Conservation (phyloP, 2,888 invertebrate genomes). For the Metallyticus violacea region DNA sequence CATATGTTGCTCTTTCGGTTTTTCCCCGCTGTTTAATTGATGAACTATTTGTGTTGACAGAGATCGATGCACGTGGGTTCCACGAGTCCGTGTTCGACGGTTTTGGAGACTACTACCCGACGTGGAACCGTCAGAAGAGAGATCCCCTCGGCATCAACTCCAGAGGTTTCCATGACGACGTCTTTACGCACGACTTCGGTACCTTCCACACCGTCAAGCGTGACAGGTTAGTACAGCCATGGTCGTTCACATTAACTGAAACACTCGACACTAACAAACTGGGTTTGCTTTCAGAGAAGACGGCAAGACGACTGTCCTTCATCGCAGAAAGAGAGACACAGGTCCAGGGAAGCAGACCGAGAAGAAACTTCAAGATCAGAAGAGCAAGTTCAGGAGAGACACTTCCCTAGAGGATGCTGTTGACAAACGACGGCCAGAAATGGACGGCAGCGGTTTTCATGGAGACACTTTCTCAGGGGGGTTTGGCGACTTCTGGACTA, state of each 20-base stretch:
- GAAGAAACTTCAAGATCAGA: not conserved
- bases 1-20: too few species aligned
- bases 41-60: constrained; percentile 31
- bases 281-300: not conserved
- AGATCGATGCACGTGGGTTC: constrained; percentile 41
- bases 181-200: constrained; percentile 38
- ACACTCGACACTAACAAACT: not conserved
- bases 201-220: constrained; percentile 37
- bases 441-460: constrained; percentile 29
- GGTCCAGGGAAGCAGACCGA: not conserved
- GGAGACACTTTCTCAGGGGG: constrained; percentile 36
- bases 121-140: constrained; percentile 34
- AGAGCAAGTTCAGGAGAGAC: not conserved
- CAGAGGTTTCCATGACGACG: constrained; percentile 39
- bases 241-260: too few species aligned
- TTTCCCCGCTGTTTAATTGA: too few species aligned
- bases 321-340: not conserved
- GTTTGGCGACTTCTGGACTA: constrained; percentile 40
- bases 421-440: constrained; percentile 21
- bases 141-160: constrained; percentile 38
- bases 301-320: not conserved
- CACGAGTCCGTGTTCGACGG: constrained; percentile 42
- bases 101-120: constrained; percentile 40
- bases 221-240: too few species aligned
- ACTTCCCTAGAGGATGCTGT: not conserved